These are phyloP conservation scores for Pangasianodon gigas DNA, from an alignment of 2,113 vertebrate species.

Conservation along the genomic window DNA sequence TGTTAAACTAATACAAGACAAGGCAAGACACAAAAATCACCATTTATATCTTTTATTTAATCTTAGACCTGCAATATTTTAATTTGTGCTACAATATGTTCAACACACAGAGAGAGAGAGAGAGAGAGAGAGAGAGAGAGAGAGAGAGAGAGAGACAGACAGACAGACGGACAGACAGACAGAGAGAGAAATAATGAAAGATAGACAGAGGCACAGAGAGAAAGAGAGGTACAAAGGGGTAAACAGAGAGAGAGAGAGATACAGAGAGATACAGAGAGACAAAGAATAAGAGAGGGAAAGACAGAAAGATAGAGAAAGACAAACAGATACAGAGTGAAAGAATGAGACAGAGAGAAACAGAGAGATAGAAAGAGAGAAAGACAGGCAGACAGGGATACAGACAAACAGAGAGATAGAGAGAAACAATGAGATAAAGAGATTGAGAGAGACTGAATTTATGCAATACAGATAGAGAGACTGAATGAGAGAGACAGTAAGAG, in stretches of 20 bases:
- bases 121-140: neutral
- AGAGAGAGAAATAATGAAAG: neutral
- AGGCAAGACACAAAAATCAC: too few species aligned
- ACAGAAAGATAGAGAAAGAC: neutral
- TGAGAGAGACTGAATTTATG: neutral
- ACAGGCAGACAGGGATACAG: too few species aligned
- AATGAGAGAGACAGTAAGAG: neutral
- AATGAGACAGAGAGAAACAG: neutral
- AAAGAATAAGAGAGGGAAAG: neutral
- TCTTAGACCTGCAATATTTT: neutral
- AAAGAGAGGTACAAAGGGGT: too few species aligned
- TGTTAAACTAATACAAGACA: too few species aligned
- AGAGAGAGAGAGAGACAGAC: neutral
- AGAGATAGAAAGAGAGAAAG: neutral
- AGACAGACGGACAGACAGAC: neutral
- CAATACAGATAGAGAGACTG: neutral
- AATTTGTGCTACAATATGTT: neutral
- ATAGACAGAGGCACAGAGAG: too few species aligned
- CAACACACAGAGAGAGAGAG: neutral
- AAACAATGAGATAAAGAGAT: too few species aligned
- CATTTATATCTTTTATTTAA: neutral
- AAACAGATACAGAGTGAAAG: neutral
- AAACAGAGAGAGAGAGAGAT: too few species aligned
- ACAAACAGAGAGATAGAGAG: neutral
- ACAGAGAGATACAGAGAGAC: too few species aligned